Evolutionary conservation across 2,113 vertebrate genomes (phyloP).

Genomic region (Lanius collurio): DNA sequence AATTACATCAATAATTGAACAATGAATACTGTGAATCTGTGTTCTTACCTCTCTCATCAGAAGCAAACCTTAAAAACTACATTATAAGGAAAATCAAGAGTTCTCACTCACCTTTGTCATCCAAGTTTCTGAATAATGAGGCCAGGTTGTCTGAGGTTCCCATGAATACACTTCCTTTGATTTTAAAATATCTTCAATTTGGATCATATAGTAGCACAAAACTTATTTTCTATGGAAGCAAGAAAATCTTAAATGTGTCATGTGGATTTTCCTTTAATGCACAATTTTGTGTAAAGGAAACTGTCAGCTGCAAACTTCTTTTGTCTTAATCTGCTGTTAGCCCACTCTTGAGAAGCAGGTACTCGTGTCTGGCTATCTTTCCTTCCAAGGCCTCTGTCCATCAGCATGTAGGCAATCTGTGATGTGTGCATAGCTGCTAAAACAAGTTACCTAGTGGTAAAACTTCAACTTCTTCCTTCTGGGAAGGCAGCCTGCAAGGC

Average conservation of each 20-base stretch:
- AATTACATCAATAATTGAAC: neutral
- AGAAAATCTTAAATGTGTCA: neutral
- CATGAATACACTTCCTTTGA: neutral
- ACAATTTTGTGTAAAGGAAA: neutral
- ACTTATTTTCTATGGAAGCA: neutral
- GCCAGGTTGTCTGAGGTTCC: neutral
- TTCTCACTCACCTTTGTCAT: neutral
- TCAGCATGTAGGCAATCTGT: neutral
- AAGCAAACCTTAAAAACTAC: neutral
- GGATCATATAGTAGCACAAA: neutral
- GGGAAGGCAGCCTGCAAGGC: conserved; percentile 48
- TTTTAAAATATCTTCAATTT: neutral
- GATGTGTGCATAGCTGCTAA: conserved; percentile 24
- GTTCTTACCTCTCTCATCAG: neutral
- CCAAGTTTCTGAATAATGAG: neutral
- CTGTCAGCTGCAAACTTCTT: neutral
- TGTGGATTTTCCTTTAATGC: neutral
- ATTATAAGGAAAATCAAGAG: neutral
- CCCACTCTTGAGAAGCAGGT: conserved; percentile 4
- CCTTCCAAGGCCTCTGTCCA: conserved; percentile 7
- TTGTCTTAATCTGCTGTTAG: conserved; percentile 4
- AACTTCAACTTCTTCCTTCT: conserved; percentile 48
- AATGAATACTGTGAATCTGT: neutral
- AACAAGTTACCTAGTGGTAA: conserved; percentile 42
- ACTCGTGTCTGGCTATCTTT: conserved; percentile 22